A percentile compares a stretch with the other conserved stretches of the same genome.
Evolutionary conservation across 2,113 vertebrate genomes (phyloP).

Genomic region (Echinops telfairi): DNA sequence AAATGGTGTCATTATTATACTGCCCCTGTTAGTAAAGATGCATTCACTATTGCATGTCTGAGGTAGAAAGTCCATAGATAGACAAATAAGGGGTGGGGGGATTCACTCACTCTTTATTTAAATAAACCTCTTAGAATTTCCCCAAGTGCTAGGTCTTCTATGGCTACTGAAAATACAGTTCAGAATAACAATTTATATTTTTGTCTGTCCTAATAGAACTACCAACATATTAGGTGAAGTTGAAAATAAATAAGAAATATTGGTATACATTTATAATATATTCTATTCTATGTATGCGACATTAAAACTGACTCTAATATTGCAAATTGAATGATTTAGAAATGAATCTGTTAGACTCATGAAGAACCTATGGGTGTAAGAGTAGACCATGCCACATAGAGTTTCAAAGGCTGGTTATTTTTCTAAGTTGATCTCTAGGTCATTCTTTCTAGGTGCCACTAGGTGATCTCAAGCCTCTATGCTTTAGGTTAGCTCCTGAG

Average conservation of each 20-base stretch:
- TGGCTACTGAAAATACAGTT: not conserved
- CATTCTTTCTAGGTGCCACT: not conserved
- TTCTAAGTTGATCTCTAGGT: not conserved
- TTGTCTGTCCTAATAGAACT: not conserved
- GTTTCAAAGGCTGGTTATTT: not conserved
- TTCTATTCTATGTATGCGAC: not conserved
- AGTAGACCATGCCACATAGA: not conserved
- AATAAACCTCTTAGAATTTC: not conserved
- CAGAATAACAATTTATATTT: not conserved
- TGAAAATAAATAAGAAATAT: constrained; percentile 15
- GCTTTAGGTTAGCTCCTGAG: not conserved
- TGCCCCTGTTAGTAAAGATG: not conserved
- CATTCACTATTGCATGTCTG: not conserved
- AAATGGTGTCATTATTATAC: not conserved
- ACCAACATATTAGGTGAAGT: not conserved
- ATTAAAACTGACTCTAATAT: not conserved
- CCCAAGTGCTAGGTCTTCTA: not conserved
- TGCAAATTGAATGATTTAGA: not conserved
- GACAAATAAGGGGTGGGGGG: not conserved
- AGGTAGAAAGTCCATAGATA: not conserved
- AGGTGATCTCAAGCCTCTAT: not conserved
- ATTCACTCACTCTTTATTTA: not conserved
- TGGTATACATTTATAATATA: not conserved
- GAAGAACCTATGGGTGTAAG: not conserved
- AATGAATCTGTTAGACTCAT: not conserved